A percentile compares a stretch with the other conserved stretches of the same genome.
Evolutionary conservation across 2,888 invertebrate species (phyloP).

Genomic region (Chrysodeixis includens): DNA sequence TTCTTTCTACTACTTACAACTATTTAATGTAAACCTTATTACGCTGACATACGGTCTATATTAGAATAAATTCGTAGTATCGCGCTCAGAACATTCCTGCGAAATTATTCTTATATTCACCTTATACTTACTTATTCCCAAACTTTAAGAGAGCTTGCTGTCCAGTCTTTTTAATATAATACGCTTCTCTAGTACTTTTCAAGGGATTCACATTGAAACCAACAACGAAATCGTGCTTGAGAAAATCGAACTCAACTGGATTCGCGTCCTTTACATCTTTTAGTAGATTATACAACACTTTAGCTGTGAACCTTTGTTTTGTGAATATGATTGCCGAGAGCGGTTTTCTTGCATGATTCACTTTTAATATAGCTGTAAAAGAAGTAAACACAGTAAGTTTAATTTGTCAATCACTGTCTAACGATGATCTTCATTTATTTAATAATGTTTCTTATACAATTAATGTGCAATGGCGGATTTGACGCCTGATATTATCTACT

Average conservation of each 20-base stretch:
- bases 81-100: no score
- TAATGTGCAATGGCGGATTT: no score
- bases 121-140: constrained; percentile 76
- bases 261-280: constrained; percentile 83
- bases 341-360: constrained; percentile 76
- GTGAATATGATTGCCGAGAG: constrained; percentile 93
- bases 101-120: no score
- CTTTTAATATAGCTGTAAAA: constrained; percentile 66
- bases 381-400: no score
- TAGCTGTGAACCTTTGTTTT: constrained; percentile 92
- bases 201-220: constrained; percentile 90
- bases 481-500: no score
- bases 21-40: no score
- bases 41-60: no score
- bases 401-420: no score
- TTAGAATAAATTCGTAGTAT: no score
- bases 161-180: constrained; percentile 88
- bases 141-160: constrained; percentile 86
- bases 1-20: no score
- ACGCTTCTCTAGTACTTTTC: constrained; percentile 87
- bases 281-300: constrained; percentile 92
- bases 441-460: no score
- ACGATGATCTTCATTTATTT: no score
- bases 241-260: constrained; percentile 85
- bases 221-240: constrained; percentile 92